Percentiles rank a stretch among this genome's conserved stretches.
These are phyloP conservation scores for Oxytorus armatus DNA, from an alignment of 2,888 invertebrate species.

Conservation along the genomic window DNA sequence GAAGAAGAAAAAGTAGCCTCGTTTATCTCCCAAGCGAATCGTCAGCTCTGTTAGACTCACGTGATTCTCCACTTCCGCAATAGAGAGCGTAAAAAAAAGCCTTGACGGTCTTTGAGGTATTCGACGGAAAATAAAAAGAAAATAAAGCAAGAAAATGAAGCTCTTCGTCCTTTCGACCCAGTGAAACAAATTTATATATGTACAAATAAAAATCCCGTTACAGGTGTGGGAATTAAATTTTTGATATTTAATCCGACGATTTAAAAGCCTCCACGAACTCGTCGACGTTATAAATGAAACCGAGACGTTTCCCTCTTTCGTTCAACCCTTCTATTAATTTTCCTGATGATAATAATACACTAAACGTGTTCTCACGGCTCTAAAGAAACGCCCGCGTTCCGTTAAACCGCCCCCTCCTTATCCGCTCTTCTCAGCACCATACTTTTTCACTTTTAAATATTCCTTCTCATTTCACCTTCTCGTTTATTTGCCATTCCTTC, in stretches of 20 bases:
- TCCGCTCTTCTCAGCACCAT: neutral
- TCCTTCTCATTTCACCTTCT: neutral
- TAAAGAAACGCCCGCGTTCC: conserved; percentile 19
- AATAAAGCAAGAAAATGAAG: conserved; percentile 18
- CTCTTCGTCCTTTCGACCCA: conserved; percentile 12
- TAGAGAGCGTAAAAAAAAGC: conserved; percentile 28
- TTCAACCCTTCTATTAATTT: conserved; percentile 53
- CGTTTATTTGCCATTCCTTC: conserved; percentile 20
- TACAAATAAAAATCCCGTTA: conserved; percentile 26
- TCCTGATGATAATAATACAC: conserved; percentile 51
- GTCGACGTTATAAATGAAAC: conserved; percentile 4
- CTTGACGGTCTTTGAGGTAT: conserved; percentile 37
- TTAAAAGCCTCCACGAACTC: conserved; percentile 22
- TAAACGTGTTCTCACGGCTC: conserved; percentile 46
- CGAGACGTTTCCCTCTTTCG: conserved; percentile 5
- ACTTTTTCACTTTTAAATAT: conserved; percentile 1
- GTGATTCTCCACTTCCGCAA: conserved; percentile 49
- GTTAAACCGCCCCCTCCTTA: neutral
- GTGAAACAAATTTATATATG: conserved; percentile 18
- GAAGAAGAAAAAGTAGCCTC: conserved; percentile 27
- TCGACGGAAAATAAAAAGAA: conserved; percentile 46
- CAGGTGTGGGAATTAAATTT: conserved; percentile 16
- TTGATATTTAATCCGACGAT: conserved; percentile 42
- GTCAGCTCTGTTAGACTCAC: conserved; percentile 15
- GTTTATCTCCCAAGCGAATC: conserved; percentile 36